Conservation (phyloP, 92 coral and sea anemone genomes). For the Parazoanthus darwini region DNA sequence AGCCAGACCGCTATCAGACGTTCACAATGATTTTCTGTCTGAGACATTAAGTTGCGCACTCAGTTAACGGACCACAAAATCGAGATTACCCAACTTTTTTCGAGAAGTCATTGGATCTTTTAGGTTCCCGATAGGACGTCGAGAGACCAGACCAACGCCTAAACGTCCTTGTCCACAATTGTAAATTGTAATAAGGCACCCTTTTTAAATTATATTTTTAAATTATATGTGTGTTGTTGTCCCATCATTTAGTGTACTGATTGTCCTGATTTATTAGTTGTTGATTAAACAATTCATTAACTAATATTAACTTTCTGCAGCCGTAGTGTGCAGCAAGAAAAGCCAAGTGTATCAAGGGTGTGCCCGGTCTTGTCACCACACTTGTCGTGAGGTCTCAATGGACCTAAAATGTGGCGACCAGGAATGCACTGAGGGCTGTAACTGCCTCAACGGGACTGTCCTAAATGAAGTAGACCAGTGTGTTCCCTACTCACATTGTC, state of each 20-base stretch:
- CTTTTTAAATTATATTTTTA: not conserved
- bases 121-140: no score
- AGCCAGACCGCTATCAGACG: no score
- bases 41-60: no score
- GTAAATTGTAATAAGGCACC: no score
- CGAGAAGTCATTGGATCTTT: no score
- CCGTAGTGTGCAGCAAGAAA: constrained; percentile 53
- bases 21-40: no score
- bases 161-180: no score
- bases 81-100: no score
- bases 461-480: constrained; percentile 70
- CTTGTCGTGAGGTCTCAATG: constrained; percentile 77
- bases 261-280: not conserved
- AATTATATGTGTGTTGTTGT: not conserved
- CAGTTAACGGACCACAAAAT: no score
- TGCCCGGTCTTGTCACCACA: constrained; percentile 71
- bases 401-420: constrained; percentile 57
- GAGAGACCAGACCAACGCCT: no score
- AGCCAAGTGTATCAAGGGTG: constrained; percentile 74
- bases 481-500: constrained; percentile 70
- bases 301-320: constrained; percentile 32
- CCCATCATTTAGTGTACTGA: not conserved
- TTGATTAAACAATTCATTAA: not conserved
- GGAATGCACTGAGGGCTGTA: constrained; percentile 83
- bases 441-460: constrained; percentile 78